Base-by-base conservation (phyloP, 1,140 invertebrate genomes). In the Microplitis demolitor region DNA sequence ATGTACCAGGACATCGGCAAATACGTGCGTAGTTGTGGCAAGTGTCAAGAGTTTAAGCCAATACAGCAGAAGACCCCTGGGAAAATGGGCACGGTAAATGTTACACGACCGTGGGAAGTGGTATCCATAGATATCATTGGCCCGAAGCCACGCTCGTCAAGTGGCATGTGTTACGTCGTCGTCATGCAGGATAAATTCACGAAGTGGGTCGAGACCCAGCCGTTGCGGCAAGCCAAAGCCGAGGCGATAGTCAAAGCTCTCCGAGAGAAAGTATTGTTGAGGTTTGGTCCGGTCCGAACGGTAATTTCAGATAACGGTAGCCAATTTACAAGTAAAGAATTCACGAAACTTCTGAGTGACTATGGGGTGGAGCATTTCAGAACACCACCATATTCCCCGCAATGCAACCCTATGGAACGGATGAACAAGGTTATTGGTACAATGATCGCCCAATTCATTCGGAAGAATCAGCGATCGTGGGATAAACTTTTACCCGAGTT, bases 391-490 rank as follows among this genome's bases (percentile, higher is more conserved):
- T 77, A 75, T 37, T 64, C 69, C 4, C 63, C 45, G 9, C 69
- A 77, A 39, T 39, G 31, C 3, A 72, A 77, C 35, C 74, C 76
- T 1, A 51, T 72, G 0, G 72, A 75, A 66, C 4, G 69, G 3
- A 69, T 64, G 2, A 74, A 74, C 35, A 16, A 62, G 6, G 67
- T 62, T 0, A 56, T 76, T 0, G 70, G 70, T 62, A 72, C 72
- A 3, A 72, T 66, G 62, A 74, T 74, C 0, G n/a, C 78, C 2
- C 64, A 78, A 1, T 86, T 74, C 64, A 72, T 83, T 0, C 62
- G 78, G n/a, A 69, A 81, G 2, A 78, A 84, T 71, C 73, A 74
- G 4, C 71, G 75, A 53, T 69, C 74, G 60, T 88, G 85, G 86
- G 84, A 84, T 69, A 16, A 72, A 31, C 51, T 77, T 72, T 61